These are phyloP conservation scores for Cercocebus atys DNA, from an alignment of 2,113 vertebrate genomes.

Conservation along the genomic window DNA sequence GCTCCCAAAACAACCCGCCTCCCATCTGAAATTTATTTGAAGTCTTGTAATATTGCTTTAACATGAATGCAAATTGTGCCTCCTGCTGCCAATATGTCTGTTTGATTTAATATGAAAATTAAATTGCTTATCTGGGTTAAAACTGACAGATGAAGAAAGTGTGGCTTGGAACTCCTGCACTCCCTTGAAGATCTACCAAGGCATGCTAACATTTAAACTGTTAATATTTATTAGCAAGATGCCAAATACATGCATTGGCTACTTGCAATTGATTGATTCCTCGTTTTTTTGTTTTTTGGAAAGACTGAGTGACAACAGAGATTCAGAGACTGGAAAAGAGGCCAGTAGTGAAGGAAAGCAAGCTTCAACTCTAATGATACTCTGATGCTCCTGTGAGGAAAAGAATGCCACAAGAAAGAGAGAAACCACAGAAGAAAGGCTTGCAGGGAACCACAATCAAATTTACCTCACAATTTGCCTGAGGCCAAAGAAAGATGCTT, in stretches of 20 bases:
- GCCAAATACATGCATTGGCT: background rate
- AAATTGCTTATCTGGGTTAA: background rate
- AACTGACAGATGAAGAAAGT: background rate
- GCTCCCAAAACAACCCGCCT: background rate
- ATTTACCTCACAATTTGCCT: background rate
- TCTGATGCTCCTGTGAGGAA: background rate
- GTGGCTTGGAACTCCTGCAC: background rate
- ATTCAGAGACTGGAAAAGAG: background rate
- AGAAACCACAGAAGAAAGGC: background rate
- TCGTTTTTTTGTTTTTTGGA: background rate
- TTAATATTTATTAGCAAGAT: background rate
- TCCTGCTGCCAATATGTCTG: background rate
- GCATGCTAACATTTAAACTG: background rate
- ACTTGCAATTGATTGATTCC: background rate
- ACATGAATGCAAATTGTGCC: background rate
- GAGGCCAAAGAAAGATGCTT: background rate
- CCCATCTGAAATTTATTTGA: constrained; percentile 1
- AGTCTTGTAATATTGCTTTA: background rate
- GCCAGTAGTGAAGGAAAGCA: background rate
- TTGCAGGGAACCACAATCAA: background rate
- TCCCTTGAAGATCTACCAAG: background rate
- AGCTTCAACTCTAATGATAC: background rate
- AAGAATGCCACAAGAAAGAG: background rate
- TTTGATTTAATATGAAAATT: background rate
- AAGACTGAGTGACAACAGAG: background rate